Evolutionary conservation across 1,140 invertebrate species (phyloP), one percentile per base, ranked within the genome.

Genomic region (Caenorhabditis inopinata): DNA sequence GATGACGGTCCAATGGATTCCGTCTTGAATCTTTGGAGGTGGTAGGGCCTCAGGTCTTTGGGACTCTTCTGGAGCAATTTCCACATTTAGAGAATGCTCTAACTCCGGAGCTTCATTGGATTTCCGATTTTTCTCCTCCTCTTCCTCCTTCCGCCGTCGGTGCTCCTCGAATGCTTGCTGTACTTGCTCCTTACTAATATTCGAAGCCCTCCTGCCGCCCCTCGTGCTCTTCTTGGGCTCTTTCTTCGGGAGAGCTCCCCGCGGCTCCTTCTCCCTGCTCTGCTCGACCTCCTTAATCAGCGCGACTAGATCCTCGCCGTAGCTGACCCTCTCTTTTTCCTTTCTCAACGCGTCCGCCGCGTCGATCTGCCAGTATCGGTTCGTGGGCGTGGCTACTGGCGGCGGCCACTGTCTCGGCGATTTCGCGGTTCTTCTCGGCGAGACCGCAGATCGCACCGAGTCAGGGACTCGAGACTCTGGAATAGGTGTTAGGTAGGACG

Each of bases 1-100:
- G 29, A 79, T 74, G 5, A 79, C 68, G 14, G 78, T 79, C 78
- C 78, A 79, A 27, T 79, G 78, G 14, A 79, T 79, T n/a, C 80
- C 75, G n/a, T 49, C 27, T 11, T 45, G 18, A 18, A 81, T 81
- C 23, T 68, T 46, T 1, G 80, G 80, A 1, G 46, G 32, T 29
- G 14, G 18, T 68, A 27, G 58, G 7, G 16, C 58, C 29, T 68
- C 58, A 9, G 16, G 58, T 25, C 27, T n/a, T n/a, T n/a, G 9
- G 7, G 58, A 14, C 14, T 42, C 38, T 42, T 42, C 38, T 14
- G 14, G 14, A 42, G 38, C n/a, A n/a, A n/a, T n/a, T n/a, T n/a
- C n/a, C n/a, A n/a, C n/a, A n/a, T n/a, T n/a, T n/a, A n/a, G n/a
- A n/a, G n/a, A n/a, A n/a, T n/a, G n/a, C n/a, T n/a, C n/a, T n/a